Percentiles rank a stretch among this genome's conserved stretches.
phyloP scores from a whole-genome alignment of 2,888 invertebrate genomes.

The Athalia rosae region DNA sequence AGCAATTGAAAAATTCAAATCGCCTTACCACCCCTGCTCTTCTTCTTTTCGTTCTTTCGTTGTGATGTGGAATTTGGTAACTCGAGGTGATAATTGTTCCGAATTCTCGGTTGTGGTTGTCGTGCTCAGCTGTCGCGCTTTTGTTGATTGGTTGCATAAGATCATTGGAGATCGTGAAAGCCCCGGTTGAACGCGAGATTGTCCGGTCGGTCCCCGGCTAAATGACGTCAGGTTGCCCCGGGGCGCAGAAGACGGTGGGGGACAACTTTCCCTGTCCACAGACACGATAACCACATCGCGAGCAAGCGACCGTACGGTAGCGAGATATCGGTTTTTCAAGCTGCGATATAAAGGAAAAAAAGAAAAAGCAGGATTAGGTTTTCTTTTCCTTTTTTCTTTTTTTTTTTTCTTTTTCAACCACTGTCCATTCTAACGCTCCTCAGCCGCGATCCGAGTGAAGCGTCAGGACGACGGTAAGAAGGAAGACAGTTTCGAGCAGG shows the following conservation, averaged over 20 bases:
- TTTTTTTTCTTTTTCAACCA: not conserved
- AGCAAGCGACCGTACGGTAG: constrained; percentile 1
- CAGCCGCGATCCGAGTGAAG: constrained; percentile 77
- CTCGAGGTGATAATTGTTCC: not conserved
- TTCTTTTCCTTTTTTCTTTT: not conserved
- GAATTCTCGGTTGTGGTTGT: constrained; percentile 26
- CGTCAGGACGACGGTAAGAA: constrained; percentile 87
- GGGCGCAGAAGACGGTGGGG: constrained; percentile 55
- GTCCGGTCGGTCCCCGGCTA: constrained; percentile 64
- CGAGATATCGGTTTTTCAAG: constrained; percentile 23
- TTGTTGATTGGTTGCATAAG: constrained; percentile 67
- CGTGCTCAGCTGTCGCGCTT: constrained; percentile 54
- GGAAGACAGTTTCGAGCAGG: constrained; percentile 91
- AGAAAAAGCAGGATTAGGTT: not conserved
- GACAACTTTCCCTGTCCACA: constrained; percentile 68
- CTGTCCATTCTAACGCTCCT: constrained; percentile 58
- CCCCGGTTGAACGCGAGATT: constrained; percentile 50
- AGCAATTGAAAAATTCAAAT: not conserved
- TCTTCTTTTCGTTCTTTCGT: not conserved
- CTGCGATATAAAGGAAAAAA: constrained; percentile 9
- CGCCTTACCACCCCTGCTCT: not conserved
- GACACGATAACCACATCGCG: not conserved
- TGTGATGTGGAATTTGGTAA: not conserved
- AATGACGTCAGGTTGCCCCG: constrained; percentile 69
- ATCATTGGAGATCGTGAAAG: constrained; percentile 72